Percentiles rank a stretch among this genome's conserved stretches.
Evolutionary conservation across 2,113 vertebrate genomes (phyloP).

Genomic region (Macaca fascicularis): DNA sequence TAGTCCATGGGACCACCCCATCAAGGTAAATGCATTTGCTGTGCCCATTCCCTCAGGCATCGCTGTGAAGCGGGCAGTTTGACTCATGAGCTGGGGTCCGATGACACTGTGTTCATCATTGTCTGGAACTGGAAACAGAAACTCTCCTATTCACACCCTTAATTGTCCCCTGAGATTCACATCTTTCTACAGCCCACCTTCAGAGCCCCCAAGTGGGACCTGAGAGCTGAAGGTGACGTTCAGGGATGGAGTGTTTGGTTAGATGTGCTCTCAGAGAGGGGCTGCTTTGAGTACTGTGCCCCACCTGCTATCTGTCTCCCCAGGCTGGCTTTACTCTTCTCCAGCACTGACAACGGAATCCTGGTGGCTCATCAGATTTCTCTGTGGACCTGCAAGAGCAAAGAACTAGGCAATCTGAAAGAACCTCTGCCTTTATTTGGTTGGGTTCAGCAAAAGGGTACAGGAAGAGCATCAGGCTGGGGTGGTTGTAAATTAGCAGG

Average conservation of each 20-base stretch:
- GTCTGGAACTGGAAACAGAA: background rate
- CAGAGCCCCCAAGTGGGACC: background rate
- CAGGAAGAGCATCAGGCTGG: background rate
- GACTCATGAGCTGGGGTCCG: background rate
- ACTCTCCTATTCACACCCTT: background rate
- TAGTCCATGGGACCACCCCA: background rate
- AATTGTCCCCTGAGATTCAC: background rate
- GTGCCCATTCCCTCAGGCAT: background rate
- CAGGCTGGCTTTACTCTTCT: background rate
- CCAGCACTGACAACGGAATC: background rate
- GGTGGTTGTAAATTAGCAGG: background rate
- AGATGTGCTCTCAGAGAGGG: background rate
- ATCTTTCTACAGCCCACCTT: background rate
- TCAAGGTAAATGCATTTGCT: background rate
- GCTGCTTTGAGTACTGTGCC: background rate
- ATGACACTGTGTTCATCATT: background rate
- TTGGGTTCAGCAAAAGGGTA: background rate
- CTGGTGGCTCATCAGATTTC: background rate
- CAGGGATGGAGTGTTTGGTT: background rate
- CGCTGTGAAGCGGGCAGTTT: background rate
- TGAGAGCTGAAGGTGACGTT: background rate
- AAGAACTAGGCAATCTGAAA: background rate
- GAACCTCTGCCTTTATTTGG: background rate
- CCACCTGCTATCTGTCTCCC: background rate
- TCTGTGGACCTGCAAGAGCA: background rate